Percentiles rank a stretch among this genome's conserved stretches.
Evolutionary conservation across 2,797 vertebrate species (phyloP).

Genomic region (Furcifer pardalis): DNA sequence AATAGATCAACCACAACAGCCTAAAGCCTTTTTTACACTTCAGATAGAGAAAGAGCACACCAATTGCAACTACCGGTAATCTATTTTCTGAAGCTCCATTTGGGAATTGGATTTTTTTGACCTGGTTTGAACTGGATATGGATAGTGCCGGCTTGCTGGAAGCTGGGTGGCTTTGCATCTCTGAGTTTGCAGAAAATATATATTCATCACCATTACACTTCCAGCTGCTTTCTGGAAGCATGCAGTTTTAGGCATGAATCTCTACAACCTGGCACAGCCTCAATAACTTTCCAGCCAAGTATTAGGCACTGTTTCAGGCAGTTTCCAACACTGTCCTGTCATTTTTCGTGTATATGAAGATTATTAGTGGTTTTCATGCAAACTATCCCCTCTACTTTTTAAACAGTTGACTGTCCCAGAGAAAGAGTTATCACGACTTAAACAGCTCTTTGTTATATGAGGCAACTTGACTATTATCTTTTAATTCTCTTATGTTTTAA

Average conservation of each 20-base stretch:
- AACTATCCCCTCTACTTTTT: background rate
- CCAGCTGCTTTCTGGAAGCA: constrained; percentile 29
- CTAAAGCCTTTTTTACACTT: constrained; percentile 52
- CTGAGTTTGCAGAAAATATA: constrained; percentile 5
- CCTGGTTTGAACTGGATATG: constrained; percentile 59
- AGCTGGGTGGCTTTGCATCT: background rate
- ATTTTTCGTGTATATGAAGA: constrained; percentile 1
- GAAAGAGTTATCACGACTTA: background rate
- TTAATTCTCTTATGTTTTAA: constrained; percentile 3
- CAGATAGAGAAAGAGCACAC: constrained; percentile 27
- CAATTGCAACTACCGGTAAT: constrained; percentile 54
- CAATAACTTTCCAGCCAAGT: constrained; percentile 58
- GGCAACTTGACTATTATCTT: background rate
- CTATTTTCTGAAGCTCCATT: constrained; percentile 66
- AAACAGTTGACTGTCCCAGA: background rate
- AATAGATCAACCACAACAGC: constrained; percentile 28
- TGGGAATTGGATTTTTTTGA: constrained; percentile 62
- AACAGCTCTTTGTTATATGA: background rate
- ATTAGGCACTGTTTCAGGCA: constrained; percentile 52
- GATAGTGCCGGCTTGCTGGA: constrained; percentile 7
- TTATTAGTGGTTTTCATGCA: constrained; percentile 28
- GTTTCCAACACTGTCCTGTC: constrained; percentile 35
- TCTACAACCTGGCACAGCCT: constrained; percentile 52
- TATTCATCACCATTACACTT: constrained; percentile 12
- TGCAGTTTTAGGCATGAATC: constrained; percentile 47